Evolutionary conservation across 2,797 vertebrate species (phyloP), one percentile per base, ranked within the genome.

Genomic region (Helicolenus hilgendorfi): DNA sequence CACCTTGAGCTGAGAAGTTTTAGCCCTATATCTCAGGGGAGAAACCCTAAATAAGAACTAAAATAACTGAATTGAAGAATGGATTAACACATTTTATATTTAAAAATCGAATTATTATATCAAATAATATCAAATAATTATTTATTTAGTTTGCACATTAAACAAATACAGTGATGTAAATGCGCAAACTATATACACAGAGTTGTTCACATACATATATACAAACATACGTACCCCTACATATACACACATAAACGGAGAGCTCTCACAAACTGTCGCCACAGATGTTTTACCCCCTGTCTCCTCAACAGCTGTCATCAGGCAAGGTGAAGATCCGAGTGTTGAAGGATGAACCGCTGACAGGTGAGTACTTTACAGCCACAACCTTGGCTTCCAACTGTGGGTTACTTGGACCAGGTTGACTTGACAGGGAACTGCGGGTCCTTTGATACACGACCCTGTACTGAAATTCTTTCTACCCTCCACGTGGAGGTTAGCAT

Each of bases 251-350:
- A 20, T 1, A 27, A 31, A 83, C 4, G 10, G 41, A 38, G 56
- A 81, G 67, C 27, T n/a, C 13, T 31, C n/a, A 81, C 20, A 85
- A 79, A 68, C 71, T 68, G 59, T 72, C 18, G 11, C 38, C 18
- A 27, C 22, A 93, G 74, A 73, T 83, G 79, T 83, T 38, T 87
- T 72, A 41, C 78, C 70, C 9, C 58, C 20, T 63, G 26, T 89
- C 60, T 81, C 68, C 64, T 73, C 64, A 33, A 55, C 91, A 98
- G 96, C 89, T 94, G 82, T 93, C 98, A 92, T 91, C 97, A 59
- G 98, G 98, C 83, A 98, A 97, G 96, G 77, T 98, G 89, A 99
- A 97, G 96, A 91, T 99, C 85, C 97, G 96, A 89, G 82, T 98
- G 36, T 96, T 99, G 85, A 98, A 97, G 94, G 96, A 98, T 14